phyloP scores from a whole-genome alignment of 64 coral and sea anemone genomes.

The Dendrophyllia cribrosa region DNA sequence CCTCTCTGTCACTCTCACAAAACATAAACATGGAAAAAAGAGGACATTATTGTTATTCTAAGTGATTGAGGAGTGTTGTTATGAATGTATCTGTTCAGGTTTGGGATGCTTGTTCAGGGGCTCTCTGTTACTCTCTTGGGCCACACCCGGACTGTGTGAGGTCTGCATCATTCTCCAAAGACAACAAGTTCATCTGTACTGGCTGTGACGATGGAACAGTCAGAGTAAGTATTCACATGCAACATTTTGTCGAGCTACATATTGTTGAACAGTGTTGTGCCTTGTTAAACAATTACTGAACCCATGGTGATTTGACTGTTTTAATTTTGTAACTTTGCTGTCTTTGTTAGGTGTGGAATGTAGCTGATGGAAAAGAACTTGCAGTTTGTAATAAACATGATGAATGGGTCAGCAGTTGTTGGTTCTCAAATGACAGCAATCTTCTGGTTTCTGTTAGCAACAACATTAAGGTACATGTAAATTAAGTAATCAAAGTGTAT shows the following conservation, averaged over 20 bases:
- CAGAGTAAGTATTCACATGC: conserved; percentile 44
- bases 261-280: too few relatives aligned
- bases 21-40: neutral
- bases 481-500: too few relatives aligned
- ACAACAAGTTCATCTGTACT: conserved; percentile 79
- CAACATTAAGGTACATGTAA: conserved; percentile 79
- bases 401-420: conserved; percentile 84
- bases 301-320: too few relatives aligned
- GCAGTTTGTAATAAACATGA: conserved; percentile 71
- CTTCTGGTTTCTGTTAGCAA: conserved; percentile 91
- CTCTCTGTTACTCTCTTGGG: conserved; percentile 67
- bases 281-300: too few relatives aligned
- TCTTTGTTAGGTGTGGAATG: conserved; percentile 74
- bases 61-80: neutral
- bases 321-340: neutral
- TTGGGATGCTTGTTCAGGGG: conserved; percentile 80
- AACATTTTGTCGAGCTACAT: too few relatives aligned
- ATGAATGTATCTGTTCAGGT: conserved; percentile 42
- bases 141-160: conserved; percentile 90
- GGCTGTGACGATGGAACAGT: conserved; percentile 97
- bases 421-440: conserved; percentile 73
- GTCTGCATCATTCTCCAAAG: conserved; percentile 80
- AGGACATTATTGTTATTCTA: neutral
- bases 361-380: conserved; percentile 52
- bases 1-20: too few relatives aligned